Percentiles rank a stretch among this genome's conserved stretches.
These are phyloP conservation scores for Apaloderma vittatum DNA, from an alignment of 2,113 vertebrate species.

Conservation along the genomic window DNA sequence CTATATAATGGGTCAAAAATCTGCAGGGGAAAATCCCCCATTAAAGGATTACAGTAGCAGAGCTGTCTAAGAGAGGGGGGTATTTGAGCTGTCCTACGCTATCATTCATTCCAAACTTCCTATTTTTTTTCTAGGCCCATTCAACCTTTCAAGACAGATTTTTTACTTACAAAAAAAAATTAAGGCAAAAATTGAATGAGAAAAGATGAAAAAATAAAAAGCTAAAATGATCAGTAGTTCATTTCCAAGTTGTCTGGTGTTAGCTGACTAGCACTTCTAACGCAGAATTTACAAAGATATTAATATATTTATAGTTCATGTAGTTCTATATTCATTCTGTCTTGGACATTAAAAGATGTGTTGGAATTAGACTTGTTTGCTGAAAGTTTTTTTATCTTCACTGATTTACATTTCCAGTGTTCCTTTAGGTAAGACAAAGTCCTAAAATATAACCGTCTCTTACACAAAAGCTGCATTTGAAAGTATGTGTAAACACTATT, in stretches of 20 bases:
- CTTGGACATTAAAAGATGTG: not conserved
- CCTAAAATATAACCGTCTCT: not conserved
- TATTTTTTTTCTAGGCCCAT: not conserved
- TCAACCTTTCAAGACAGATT: not conserved
- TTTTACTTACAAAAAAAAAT: not conserved
- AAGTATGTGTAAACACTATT: not conserved
- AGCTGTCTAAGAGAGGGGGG: not conserved
- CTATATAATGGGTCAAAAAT: not conserved
- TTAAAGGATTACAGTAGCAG: not conserved
- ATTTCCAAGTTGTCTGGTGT: not conserved
- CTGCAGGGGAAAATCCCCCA: not conserved
- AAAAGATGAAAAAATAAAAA: not conserved
- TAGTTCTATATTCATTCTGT: not conserved
- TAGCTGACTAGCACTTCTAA: not conserved
- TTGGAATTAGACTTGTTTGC: not conserved
- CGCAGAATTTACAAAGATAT: not conserved
- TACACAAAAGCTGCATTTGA: not conserved
- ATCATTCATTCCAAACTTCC: not conserved
- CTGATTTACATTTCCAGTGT: not conserved
- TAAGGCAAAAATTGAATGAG: not conserved
- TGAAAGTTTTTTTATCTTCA: not conserved
- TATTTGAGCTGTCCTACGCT: not conserved
- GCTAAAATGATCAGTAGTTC: not conserved
- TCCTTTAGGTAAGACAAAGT: not conserved
- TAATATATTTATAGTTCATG: not conserved